A percentile compares a stretch with the other conserved stretches of the same genome.
These are phyloP conservation scores for Gallinago undulata DNA, from an alignment of 2,113 vertebrate genomes.

Conservation along the genomic window DNA sequence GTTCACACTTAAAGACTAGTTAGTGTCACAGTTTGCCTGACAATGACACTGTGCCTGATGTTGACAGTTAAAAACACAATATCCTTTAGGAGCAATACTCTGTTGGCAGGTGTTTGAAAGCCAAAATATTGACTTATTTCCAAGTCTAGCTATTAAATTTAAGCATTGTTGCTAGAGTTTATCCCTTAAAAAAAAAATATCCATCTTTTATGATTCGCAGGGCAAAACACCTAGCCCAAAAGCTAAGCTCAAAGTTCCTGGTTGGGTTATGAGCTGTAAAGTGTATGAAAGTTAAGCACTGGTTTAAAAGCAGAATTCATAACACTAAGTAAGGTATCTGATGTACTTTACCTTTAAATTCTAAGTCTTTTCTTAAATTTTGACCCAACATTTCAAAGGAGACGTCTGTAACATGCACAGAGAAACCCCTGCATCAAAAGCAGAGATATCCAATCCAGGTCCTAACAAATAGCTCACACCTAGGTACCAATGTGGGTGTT, in stretches of 20 bases:
- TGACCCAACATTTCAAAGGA: neutral
- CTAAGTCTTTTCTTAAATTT: neutral
- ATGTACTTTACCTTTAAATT: neutral
- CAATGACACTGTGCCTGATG: neutral
- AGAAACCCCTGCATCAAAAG: neutral
- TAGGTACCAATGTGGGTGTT: neutral
- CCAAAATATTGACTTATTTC: neutral
- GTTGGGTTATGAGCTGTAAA: neutral
- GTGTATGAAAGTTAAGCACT: neutral
- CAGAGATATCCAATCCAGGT: neutral
- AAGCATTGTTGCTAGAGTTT: neutral
- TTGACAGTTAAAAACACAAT: neutral
- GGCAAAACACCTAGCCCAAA: neutral
- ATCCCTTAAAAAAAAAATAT: neutral
- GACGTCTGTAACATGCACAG: neutral
- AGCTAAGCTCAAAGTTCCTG: neutral
- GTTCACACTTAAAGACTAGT: neutral
- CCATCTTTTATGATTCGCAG: neutral
- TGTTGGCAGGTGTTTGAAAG: neutral
- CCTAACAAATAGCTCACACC: neutral
- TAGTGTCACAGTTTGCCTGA: constrained; percentile 12
- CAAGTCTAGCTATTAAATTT: neutral
- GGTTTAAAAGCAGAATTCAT: neutral
- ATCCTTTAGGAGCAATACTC: neutral
- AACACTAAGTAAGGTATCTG: neutral